These are phyloP conservation scores for Monoplex corrugatus DNA, from an alignment of 2,888 invertebrate species.

Conservation along the genomic window DNA sequence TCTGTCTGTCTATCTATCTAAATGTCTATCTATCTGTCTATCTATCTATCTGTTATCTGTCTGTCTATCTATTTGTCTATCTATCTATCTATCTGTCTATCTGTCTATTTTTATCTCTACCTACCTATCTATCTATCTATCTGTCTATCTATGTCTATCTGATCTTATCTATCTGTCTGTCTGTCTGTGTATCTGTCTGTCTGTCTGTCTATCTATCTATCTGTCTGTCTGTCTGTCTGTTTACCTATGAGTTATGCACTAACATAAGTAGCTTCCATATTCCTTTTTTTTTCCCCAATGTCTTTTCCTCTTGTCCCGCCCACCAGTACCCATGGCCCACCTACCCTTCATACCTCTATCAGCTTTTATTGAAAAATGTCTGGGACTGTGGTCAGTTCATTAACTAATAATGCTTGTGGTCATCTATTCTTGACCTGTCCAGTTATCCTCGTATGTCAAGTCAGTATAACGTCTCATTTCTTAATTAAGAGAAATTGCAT, in stretches of 20 bases:
- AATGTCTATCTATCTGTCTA: neutral
- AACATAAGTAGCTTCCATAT: too few species aligned
- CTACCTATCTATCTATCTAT: too few species aligned
- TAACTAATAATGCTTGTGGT: conserved; percentile 14
- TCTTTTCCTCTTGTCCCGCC: neutral
- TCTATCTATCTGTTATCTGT: neutral
- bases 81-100: neutral
- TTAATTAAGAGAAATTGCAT: neutral
- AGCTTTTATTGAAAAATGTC: conserved; percentile 4
- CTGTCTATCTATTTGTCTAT: neutral
- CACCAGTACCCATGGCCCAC: neutral
- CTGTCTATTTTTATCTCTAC: too few species aligned
- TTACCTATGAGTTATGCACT: too few species aligned
- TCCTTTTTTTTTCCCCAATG: neutral
- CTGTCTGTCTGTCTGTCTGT: neutral
- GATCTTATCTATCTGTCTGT: neutral
- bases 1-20: neutral
- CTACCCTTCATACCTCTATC: neutral
- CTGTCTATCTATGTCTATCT: neutral
- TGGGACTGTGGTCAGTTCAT: conserved; percentile 13
- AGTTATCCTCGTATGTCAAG: neutral
- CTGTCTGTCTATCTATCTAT: neutral
- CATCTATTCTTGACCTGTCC: neutral
- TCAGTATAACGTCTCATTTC: conserved; percentile 12
- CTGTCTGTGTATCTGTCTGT: neutral